Base-by-base conservation (phyloP, 2,888 invertebrate species). In the Vandiemenella viatica region DNA sequence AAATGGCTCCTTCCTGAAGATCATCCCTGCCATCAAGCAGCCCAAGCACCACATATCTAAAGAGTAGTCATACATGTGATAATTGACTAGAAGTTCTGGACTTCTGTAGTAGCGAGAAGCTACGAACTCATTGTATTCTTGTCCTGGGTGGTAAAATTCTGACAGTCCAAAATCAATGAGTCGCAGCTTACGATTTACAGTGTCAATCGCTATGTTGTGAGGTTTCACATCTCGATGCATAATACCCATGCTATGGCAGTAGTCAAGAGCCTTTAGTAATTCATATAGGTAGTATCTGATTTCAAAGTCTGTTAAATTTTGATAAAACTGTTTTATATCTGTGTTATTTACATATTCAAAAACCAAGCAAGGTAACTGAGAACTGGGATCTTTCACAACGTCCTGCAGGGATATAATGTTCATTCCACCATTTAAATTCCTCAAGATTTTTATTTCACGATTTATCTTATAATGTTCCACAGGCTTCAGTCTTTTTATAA, bases 381-480 rank as follows among this genome's bases (percentile, higher is more conserved):
- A 96, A 65, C 93, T 91, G 55, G 92, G 92, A 76, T 98, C 98
- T 76, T 98, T 99, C 57, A 98, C 98, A 65, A 98, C 96, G 64
- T 95, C 95, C 73, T 95, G 83, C 68, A 98, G 78, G 56, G 91
- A 88, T 66, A 98, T 99, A 66, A 99, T 92, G 75, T 98, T 98
- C 73, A 95, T 96, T 70, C 98, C 98, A 62, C 96, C 96, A 67
- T 93, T 80, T 67, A 98, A 79, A 74, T 99, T 98, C 76, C 98
- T 97, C 77, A 98, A 78, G 71, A 98, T 99, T 77, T 98, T 98
- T 65, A 98, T 99, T 77, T 98, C 98, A 69, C 98, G 79, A 81
- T 98, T 98, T 61, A 98, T 98, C 80, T 99, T 99, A 89, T 98
- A 99, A 89, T 98, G 99, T 78, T 98, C 98, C 50, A 98, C 98